Percentiles rank a stretch among this genome's conserved stretches.
phyloP scores from a whole-genome alignment of 2,888 invertebrate species.

The Pyralis farinalis region DNA sequence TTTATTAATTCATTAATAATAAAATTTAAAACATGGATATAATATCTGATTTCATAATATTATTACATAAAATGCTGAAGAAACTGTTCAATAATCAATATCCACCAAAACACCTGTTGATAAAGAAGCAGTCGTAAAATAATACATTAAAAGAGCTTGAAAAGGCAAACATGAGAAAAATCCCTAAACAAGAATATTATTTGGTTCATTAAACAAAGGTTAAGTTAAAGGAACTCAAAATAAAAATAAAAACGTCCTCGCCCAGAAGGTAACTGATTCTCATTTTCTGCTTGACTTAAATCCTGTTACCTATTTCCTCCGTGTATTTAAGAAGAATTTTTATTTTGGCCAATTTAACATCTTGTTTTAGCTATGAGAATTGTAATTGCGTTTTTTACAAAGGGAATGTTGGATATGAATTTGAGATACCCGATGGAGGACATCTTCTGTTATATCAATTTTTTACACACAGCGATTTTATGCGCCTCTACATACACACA shows the following conservation, averaged over 20 bases:
- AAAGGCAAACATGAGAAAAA: slow-evolving; percentile 37
- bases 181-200: slow-evolving; percentile 31
- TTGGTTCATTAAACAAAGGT: slow-evolving; percentile 51
- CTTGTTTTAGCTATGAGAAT: not conserved
- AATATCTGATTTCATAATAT: too few species aligned
- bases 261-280: slow-evolving; percentile 35
- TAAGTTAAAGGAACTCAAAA: slow-evolving; percentile 24
- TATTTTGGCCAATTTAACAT: not conserved
- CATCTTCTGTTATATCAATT: too few species aligned
- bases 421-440: too few species aligned
- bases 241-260: slow-evolving; percentile 36
- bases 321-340: slow-evolving; percentile 11
- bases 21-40: too few species aligned
- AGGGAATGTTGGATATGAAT: too few species aligned
- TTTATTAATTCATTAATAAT: too few species aligned
- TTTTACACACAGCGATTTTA: too few species aligned
- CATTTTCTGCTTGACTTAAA: slow-evolving; percentile 48
- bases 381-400: too few species aligned
- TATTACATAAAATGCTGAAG: too few species aligned
- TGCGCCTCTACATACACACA: too few species aligned
- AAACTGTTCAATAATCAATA: too few species aligned
- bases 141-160: slow-evolving; percentile 20
- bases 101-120: slow-evolving; percentile 13
- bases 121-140: slow-evolving; percentile 12
- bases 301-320: slow-evolving; percentile 17